Conservation (phyloP, 2,888 invertebrate species). For the Lochmaea crataegi region DNA sequence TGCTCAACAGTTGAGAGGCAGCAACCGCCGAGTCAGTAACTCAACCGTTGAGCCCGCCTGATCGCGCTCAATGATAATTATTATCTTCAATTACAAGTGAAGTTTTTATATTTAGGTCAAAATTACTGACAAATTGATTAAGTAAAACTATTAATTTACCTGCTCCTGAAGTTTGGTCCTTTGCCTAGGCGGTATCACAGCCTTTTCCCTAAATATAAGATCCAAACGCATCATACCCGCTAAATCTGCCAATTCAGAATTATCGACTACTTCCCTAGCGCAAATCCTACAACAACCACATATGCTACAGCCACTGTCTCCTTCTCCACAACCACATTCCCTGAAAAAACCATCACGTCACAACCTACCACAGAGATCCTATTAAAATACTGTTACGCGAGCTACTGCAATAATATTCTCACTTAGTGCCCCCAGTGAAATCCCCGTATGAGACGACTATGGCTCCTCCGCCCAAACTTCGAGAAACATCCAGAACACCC, state of each 20-base stretch:
- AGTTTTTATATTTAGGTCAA: not conserved
- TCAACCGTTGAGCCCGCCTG: too few species aligned
- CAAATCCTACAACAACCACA: conserved; percentile 94
- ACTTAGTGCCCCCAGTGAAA: too few species aligned
- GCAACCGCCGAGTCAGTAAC: too few species aligned
- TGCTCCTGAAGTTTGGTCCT: conserved; percentile 71
- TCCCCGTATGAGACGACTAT: too few species aligned
- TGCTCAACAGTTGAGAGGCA: too few species aligned
- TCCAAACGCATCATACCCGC: conserved; percentile 70
- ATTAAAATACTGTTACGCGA: not conserved
- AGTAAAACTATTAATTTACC: conserved; percentile 43
- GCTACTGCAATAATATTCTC: too few species aligned
- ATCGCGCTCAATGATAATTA: too few species aligned
- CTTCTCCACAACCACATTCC: conserved; percentile 94
- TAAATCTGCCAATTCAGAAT: conserved; percentile 68
- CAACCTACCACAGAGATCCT: not conserved
- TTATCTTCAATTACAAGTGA: not conserved
- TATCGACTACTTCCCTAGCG: conserved; percentile 76
- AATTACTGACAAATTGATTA: too few species aligned
- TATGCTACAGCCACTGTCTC: conserved; percentile 91
- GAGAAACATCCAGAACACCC: too few species aligned
- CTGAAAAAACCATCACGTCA: conserved; percentile 65
- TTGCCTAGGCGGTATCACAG: conserved; percentile 65
- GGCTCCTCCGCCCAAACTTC: too few species aligned
- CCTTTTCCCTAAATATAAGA: conserved; percentile 67